A percentile compares a stretch with the other conserved stretches of the same genome.
These are phyloP conservation scores for Zosterops borbonicus DNA, from an alignment of 2,113 vertebrate genomes.

Conservation along the genomic window DNA sequence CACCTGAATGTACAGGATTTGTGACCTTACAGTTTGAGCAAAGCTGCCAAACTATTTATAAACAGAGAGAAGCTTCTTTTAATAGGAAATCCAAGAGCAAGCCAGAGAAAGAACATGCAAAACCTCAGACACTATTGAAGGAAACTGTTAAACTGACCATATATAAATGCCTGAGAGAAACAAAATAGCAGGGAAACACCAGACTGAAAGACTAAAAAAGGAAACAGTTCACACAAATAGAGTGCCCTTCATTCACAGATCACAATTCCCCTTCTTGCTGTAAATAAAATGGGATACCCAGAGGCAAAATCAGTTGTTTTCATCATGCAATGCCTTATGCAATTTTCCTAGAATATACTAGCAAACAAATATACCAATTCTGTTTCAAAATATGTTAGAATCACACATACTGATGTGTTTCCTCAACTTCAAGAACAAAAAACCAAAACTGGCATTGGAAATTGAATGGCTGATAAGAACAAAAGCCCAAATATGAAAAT, in stretches of 20 bases:
- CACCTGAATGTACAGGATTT: background rate
- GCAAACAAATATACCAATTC: background rate
- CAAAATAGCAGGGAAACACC: background rate
- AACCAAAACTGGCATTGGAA: background rate
- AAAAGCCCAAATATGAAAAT: background rate
- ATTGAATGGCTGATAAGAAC: background rate
- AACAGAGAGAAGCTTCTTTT: background rate
- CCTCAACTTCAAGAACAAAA: background rate
- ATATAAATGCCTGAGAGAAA: background rate
- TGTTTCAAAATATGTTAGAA: background rate
- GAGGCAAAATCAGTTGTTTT: background rate
- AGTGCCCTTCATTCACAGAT: background rate
- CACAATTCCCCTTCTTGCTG: background rate
- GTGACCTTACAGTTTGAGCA: background rate
- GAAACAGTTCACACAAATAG: background rate
- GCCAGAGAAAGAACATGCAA: background rate
- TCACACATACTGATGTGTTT: background rate
- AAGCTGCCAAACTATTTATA: background rate
- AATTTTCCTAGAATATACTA: background rate
- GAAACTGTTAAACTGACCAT: background rate
- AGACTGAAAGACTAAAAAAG: background rate
- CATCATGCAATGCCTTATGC: background rate
- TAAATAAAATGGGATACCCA: background rate
- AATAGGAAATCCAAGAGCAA: background rate
- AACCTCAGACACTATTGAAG: background rate